These are phyloP conservation scores for Pogoniulus pusillus DNA, from an alignment of 2,797 vertebrate genomes.

Conservation along the genomic window DNA sequence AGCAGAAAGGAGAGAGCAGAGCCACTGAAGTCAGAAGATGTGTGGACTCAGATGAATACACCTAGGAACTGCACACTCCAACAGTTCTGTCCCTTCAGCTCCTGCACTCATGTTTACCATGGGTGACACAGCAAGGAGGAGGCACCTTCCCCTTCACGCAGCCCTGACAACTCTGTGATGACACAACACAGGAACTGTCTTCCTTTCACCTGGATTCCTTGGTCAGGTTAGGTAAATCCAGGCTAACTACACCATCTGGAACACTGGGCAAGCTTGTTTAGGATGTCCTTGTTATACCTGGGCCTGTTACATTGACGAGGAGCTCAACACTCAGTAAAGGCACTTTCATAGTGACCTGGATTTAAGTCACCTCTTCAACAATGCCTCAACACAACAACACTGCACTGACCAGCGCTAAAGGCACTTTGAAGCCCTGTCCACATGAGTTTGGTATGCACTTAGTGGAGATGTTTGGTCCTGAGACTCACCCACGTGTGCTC, in stretches of 20 bases:
- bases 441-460: background rate
- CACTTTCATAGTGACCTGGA: background rate
- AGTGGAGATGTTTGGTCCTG: background rate
- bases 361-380: background rate
- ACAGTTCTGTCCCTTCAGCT: background rate
- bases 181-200: background rate
- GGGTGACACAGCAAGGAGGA: background rate
- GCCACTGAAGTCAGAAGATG: background rate
- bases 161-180: background rate
- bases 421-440: background rate
- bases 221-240: background rate
- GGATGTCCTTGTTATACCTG: background rate
- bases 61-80: background rate
- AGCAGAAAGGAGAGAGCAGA: background rate
- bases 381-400: background rate
- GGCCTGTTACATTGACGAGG: background rate
- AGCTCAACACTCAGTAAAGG: background rate
- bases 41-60: fast-evolving
- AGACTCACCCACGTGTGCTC: background rate
- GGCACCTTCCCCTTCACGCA: background rate
- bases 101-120: background rate
- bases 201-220: background rate
- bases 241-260: background rate
- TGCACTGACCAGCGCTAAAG: background rate
- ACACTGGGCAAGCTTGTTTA: background rate